Evolutionary conservation across 64 coral and sea anemone genomes (phyloP), one percentile per base, ranked within the genome.

Genomic region (Montipora foliosa): DNA sequence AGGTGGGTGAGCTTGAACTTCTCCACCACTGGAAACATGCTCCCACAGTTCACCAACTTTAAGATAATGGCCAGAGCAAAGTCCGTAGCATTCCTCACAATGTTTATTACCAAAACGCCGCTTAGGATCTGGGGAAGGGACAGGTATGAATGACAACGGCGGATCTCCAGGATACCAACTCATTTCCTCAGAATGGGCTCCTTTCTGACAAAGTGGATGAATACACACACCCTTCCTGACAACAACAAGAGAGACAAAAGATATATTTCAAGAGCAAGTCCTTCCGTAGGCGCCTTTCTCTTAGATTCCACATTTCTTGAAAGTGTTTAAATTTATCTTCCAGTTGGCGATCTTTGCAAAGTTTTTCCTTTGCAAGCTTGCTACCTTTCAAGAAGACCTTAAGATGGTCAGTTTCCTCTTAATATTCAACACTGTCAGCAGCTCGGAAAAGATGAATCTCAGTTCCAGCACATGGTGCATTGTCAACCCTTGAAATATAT

Each of bases 341-440:
- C 15, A 21, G 76, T 93, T 87, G 73, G 71, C 68, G 21, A 3
- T 84, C 58, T 20, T 17, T 73, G 64, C 79, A 49, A 8, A 93
- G 47, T 48, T 87, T 74, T 57, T 86, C 78, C 11, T 93, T 93
- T 52, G 44, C 80, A 29, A 15, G 20, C 37, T 67, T 87, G 29
- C 19, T 66, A 45, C 91, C 91, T 87, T 93, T 93, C n/a, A 93
- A 44, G 87, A 87, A 93, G 14, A 87, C 76, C 68, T 86, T 93
- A 13, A 93, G 10, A 57, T 49, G 14, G 20, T 87, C 74, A 58
- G 78, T 85, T 87, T 86, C 59, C 29, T 86, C 73, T 67, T 93
- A 83, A 50, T 66, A 75, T 47, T 49, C 46, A 4, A 12, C 17
- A 60, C 29, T 57, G 6, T 82, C 78, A 70, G 84, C 58, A 4